Evolutionary conservation across 2,888 invertebrate genomes (phyloP).

Genomic region (Esperia sulphurella): DNA sequence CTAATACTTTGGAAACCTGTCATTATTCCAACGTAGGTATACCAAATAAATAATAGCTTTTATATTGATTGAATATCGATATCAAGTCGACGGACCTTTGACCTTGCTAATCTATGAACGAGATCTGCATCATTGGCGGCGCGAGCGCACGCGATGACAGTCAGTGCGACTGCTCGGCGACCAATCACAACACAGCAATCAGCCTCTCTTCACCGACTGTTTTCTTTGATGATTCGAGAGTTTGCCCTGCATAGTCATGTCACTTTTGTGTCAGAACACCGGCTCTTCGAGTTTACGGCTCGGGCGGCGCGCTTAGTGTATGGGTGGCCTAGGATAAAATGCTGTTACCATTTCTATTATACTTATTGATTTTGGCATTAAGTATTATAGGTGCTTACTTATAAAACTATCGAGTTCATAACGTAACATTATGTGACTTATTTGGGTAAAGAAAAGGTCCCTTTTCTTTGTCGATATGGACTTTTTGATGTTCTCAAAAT

Average conservation of each 20-base stretch:
- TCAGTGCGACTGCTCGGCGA: constrained; percentile 25
- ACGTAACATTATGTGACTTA: no score
- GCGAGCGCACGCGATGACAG: constrained; percentile 38
- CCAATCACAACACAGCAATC: constrained; percentile 57
- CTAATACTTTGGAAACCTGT: neutral
- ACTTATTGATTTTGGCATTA: neutral
- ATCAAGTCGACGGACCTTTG: constrained; percentile 23
- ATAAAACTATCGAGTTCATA: no score
- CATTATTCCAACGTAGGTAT: no score
- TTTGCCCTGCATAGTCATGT: constrained; percentile 37
- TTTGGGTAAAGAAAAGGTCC: no score
- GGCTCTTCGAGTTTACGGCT: no score
- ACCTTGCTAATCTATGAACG: constrained; percentile 45
- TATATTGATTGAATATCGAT: neutral
- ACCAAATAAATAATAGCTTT: neutral
- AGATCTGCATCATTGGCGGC: constrained; percentile 25
- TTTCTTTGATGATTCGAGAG: constrained; percentile 63
- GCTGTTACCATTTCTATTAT: neutral
- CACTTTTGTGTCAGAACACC: constrained; percentile 37
- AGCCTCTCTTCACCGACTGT: constrained; percentile 57
- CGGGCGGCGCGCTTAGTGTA: constrained; percentile 19
- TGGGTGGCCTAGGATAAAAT: constrained; percentile 48
- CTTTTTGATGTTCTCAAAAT: no score
- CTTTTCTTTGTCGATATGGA: no score
- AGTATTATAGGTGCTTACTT: no score